Evolutionary conservation across 2,113 vertebrate genomes (phyloP).

Genomic region (Perca schrenkii): DNA sequence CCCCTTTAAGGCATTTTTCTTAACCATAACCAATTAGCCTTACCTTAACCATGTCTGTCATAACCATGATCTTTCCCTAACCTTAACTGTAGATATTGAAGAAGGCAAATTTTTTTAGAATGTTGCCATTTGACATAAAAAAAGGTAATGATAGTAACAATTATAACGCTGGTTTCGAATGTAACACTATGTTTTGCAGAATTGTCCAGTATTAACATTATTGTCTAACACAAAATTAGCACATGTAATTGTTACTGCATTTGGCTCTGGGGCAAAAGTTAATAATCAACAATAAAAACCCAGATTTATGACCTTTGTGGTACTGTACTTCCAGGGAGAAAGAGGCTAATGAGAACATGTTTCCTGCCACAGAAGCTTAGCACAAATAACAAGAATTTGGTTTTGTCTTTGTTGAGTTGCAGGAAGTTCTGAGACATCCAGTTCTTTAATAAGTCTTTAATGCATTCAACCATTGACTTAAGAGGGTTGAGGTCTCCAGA

Average conservation of each 20-base stretch:
- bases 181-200: background rate
- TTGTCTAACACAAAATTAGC: background rate
- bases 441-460: constrained; percentile 9
- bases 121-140: too few relatives aligned
- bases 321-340: constrained; percentile 6
- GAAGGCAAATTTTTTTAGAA: too few relatives aligned
- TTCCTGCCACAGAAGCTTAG: constrained; percentile 19
- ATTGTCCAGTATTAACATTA: background rate
- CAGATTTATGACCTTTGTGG: constrained; percentile 23
- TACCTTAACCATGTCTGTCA: too few relatives aligned
- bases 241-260: background rate
- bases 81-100: too few relatives aligned
- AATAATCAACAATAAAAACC: constrained; percentile 18
- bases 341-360: constrained; percentile 10
- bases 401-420: constrained; percentile 7
- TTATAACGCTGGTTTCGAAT: background rate
- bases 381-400: background rate
- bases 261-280: background rate
- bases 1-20: background rate
- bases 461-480: constrained; percentile 13
- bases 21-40: too few relatives aligned
- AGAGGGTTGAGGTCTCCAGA: background rate
- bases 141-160: too few relatives aligned
- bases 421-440: constrained; percentile 13
- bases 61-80: too few relatives aligned